phyloP scores from a whole-genome alignment of 2,888 invertebrate genomes.

The Acanthosoma haemorrhoidale region DNA sequence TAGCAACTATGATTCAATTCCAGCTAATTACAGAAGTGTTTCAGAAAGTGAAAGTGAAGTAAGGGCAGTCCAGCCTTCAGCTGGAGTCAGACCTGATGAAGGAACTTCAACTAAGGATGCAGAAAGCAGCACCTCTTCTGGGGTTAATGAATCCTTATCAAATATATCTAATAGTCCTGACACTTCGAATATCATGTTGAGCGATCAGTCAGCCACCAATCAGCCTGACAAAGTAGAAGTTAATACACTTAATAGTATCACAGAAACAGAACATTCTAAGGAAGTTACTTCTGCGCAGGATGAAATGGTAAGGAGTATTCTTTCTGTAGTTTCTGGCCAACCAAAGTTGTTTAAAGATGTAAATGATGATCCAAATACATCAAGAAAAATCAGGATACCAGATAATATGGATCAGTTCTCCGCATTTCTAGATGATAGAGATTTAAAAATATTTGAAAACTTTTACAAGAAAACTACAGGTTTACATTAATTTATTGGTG shows the following conservation, averaged over 20 bases:
- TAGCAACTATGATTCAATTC: background rate
- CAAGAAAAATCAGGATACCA: constrained; percentile 21
- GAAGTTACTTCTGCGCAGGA: background rate
- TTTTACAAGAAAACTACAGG: constrained; percentile 17
- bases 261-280: background rate
- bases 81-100: no score
- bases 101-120: background rate
- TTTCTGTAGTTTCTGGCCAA: background rate
- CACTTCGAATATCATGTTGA: background rate
- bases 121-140: no score
- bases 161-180: background rate
- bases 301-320: background rate
- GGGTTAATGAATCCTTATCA: background rate
- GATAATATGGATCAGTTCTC: constrained; percentile 10
- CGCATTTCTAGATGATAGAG: constrained; percentile 15
- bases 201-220: background rate
- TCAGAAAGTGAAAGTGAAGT: background rate
- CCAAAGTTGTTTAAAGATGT: background rate
- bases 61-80: background rate
- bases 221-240: background rate
- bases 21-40: background rate
- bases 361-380: constrained; percentile 17
- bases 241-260: background rate
- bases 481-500: background rate
- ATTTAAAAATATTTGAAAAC: constrained; percentile 18